A percentile compares a stretch with the other conserved stretches of the same genome.
Evolutionary conservation across 2,888 invertebrate species (phyloP).

Genomic region (Dynastes tityus): DNA sequence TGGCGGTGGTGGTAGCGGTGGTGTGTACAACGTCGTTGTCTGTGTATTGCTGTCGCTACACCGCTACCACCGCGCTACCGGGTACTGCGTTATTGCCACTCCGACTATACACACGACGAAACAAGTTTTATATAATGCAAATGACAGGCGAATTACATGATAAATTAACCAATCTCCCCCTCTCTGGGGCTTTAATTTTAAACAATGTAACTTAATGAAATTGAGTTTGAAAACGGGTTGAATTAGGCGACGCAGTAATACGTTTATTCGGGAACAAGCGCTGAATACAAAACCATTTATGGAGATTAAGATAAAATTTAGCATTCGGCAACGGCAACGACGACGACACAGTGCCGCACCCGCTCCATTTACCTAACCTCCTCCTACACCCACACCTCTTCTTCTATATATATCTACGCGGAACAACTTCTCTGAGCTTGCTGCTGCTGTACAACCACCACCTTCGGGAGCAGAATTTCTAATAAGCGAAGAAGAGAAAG

Average conservation of each 20-base stretch:
- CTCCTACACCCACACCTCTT: conserved; percentile 1
- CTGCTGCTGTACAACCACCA: not conserved
- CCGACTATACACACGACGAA: conserved; percentile 24
- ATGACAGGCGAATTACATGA: conserved; percentile 62
- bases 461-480: conserved; percentile 49
- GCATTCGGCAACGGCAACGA: conserved; percentile 51
- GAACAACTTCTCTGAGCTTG: no score
- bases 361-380: not conserved
- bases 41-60: not conserved
- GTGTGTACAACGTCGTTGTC: no score
- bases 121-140: conserved; percentile 52
- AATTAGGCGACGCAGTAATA: conserved; percentile 65
- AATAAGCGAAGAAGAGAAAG: conserved; percentile 48
- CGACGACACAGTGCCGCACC: not conserved
- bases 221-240: conserved; percentile 71
- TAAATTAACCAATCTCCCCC: conserved; percentile 69
- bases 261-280: conserved; percentile 62
- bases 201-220: conserved; percentile 71
- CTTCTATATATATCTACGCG: not conserved
- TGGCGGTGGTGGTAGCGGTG: no score
- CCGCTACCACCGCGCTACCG: not conserved
- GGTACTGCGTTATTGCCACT: no score
- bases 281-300: conserved; percentile 59
- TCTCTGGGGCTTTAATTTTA: conserved; percentile 67
- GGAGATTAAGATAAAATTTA: conserved; percentile 61